Base-by-base conservation (phyloP, 2,888 invertebrate species). In the Epirrhoe tristata region DNA sequence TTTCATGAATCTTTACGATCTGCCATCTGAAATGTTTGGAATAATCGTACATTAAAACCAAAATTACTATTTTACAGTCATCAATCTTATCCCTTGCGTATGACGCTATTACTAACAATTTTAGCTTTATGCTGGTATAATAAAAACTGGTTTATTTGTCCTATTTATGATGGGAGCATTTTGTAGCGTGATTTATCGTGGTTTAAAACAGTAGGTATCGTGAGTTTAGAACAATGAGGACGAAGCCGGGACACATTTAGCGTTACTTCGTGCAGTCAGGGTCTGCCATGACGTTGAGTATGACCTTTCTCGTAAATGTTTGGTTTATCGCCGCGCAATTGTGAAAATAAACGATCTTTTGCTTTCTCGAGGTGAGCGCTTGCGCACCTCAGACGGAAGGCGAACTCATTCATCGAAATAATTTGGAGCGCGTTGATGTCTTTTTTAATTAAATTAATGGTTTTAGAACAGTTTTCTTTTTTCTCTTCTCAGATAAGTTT, bases 161-260 rank as follows among this genome's bases (percentile, higher is more conserved):
- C 46, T 66, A 63, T 72, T 68, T 70, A 64, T 63, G 66, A 64
- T 55, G 34, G 54, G 7, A 63, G 60, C 50, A 67, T 66, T 70
- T 70, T 70, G 70, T 62, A 61, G 39, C 52, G 60, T 58, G 67
- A 62, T 66, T 66, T 65, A 63, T 50, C 53, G 53, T 36, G 34
- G 54, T 51, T 74, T 74, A 71, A 74, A 70, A 69, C 67, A 67
- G 73, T n/a, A n/a, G n/a, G n/a, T 70, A 74, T 16, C 24, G 52
- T 73, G 39, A 39, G 39, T 12, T 43, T 70, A 71, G 67, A 73
- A 74, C 76, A 74, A 76, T 71, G 69, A 73, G 74, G 68, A 67
- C 73, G 77, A 72, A 69, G 74, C 76, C 69, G 72, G 71, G 80
- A 79, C 80, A 73, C 70, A 80, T 76, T 79, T 80, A 81, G 78